These are phyloP conservation scores for Capromys pilorides DNA, from an alignment of 2,797 vertebrate species.

Conservation along the genomic window DNA sequence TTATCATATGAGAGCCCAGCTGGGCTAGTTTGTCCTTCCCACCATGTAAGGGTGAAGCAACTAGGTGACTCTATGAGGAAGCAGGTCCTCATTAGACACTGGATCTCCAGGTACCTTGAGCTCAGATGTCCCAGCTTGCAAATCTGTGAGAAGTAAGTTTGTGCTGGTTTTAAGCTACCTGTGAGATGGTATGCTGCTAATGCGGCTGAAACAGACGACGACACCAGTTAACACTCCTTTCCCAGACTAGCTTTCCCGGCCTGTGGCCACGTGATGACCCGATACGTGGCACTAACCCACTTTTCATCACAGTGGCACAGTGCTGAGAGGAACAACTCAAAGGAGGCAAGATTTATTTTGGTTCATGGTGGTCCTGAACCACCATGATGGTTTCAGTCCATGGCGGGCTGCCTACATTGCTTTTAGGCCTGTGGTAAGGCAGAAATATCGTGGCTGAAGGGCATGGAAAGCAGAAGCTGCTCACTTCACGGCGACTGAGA, in stretches of 20 bases:
- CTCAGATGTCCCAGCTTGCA: background rate
- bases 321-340: background rate
- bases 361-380: background rate
- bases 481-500: background rate
- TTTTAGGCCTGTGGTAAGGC: background rate
- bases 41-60: background rate
- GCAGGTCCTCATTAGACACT: background rate
- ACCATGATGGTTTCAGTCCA: background rate
- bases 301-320: background rate
- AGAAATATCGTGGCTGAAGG: background rate
- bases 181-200: background rate
- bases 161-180: background rate
- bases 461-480: background rate
- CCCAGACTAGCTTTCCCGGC: background rate
- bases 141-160: background rate
- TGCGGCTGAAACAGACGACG: background rate
- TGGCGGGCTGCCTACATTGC: background rate
- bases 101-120: background rate
- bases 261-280: background rate
- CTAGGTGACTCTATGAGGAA: background rate
- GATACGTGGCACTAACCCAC: background rate
- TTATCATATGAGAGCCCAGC: background rate
- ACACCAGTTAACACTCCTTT: background rate
- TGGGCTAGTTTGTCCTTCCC: background rate
- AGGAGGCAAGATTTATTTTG: background rate